Evolutionary conservation across 2,888 invertebrate species (phyloP).

Genomic region (Diarsia rubi): DNA sequence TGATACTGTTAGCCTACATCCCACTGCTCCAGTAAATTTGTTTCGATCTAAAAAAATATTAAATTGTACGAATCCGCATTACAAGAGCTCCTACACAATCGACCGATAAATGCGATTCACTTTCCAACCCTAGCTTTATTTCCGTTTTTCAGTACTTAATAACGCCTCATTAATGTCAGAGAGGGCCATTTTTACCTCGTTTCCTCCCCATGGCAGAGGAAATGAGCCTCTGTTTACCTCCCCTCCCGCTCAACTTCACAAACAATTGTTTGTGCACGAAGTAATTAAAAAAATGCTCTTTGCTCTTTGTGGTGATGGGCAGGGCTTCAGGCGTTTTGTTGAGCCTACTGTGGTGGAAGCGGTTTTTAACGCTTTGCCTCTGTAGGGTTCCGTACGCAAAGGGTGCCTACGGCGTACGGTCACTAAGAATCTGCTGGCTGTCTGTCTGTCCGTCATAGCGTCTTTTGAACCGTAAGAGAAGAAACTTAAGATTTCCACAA

Average conservation of each 20-base stretch:
- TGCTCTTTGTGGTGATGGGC: constrained; percentile 41
- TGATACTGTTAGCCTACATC: too few relatives aligned
- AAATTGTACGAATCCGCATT: neutral
- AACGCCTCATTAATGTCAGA: constrained; percentile 63
- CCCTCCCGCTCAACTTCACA: constrained; percentile 55
- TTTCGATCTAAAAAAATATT: too few relatives aligned
- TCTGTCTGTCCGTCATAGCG: neutral
- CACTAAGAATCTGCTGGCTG: neutral
- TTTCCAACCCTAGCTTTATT: constrained; percentile 41
- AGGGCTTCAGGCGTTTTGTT: constrained; percentile 35
- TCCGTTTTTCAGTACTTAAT: constrained; percentile 57
- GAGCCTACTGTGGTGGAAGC: constrained; percentile 17
- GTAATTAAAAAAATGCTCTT: constrained; percentile 61
- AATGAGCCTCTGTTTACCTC: constrained; percentile 64
- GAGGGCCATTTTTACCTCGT: constrained; percentile 62
- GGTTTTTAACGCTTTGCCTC: constrained; percentile 19
- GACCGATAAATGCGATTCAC: constrained; percentile 31
- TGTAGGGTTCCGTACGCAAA: neutral
- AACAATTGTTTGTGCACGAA: constrained; percentile 63
- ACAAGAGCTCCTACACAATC: constrained; percentile 2
- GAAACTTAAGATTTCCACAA: neutral
- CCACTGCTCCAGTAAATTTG: too few relatives aligned
- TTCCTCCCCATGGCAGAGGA: constrained; percentile 55
- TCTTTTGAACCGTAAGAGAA: neutral
- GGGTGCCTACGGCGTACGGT: neutral